Evolutionary conservation across 2,113 vertebrate species (phyloP).

Genomic region (Lontra canadensis): DNA sequence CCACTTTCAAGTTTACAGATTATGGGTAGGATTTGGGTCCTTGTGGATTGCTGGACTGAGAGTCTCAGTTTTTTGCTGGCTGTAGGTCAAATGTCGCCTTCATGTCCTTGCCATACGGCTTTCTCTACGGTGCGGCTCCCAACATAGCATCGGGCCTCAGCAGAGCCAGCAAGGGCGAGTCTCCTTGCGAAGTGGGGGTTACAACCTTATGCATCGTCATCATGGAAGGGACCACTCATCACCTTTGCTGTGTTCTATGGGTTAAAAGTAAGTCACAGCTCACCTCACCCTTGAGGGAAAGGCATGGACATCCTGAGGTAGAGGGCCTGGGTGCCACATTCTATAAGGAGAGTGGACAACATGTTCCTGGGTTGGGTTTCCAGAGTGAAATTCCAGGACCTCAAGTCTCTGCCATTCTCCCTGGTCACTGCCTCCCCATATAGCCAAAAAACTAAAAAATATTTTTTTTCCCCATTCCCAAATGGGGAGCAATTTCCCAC

Average conservation of each 20-base stretch:
- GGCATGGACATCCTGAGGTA: background rate
- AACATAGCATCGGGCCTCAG: background rate
- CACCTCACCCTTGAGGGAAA: background rate
- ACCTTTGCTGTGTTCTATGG: background rate
- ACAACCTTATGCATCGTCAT: background rate
- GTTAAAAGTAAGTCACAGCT: background rate
- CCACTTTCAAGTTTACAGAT: background rate
- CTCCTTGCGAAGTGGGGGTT: background rate
- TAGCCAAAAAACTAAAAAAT: background rate
- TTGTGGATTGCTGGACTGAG: background rate
- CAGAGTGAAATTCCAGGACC: background rate
- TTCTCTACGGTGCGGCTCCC: background rate
- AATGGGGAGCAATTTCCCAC: background rate
- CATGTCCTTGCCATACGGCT: rapidly evolving
- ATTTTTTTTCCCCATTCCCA: background rate
- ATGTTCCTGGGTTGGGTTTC: background rate
- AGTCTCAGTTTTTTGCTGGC: background rate
- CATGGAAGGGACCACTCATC: background rate
- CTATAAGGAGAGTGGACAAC: background rate
- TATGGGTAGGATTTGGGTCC: background rate
- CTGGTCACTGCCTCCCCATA: background rate
- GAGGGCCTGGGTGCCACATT: background rate
- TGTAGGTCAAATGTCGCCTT: background rate
- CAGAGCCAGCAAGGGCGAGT: background rate
- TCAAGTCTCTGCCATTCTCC: background rate